Percentiles rank a stretch among this genome's conserved stretches.
phyloP scores from a whole-genome alignment of 2,888 invertebrate species.

The Hemistola chrysoprasaria region DNA sequence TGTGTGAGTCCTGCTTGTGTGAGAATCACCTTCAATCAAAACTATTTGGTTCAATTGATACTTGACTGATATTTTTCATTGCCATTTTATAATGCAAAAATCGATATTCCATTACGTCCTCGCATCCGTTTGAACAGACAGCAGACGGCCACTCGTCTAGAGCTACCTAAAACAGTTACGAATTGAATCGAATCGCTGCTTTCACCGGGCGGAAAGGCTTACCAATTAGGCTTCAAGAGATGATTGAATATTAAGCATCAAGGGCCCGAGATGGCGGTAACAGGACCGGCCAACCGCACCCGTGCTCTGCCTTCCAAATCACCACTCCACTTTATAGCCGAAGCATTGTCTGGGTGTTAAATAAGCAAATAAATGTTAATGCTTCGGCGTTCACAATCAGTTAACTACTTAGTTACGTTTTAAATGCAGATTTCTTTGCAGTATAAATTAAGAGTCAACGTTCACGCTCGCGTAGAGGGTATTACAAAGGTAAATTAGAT shows the following conservation, averaged over 20 bases:
- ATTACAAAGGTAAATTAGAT: slow-evolving; percentile 6
- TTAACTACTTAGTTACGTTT: slow-evolving; percentile 12
- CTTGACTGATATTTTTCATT: no score
- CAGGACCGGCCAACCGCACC: slow-evolving; percentile 27
- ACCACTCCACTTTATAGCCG: slow-evolving; percentile 9
- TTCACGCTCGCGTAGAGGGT: slow-evolving; percentile 6
- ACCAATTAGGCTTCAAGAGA: slow-evolving; percentile 53
- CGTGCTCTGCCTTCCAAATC: slow-evolving; percentile 25
- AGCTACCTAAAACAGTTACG: slow-evolving; percentile 50
- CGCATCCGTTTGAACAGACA: no score
- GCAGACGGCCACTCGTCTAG: slow-evolving; percentile 40
- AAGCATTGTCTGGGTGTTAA: slow-evolving; percentile 13
- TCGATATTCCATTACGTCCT: background rate
- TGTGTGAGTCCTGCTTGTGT: no score
- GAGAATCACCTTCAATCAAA: no score
- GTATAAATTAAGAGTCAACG: slow-evolving; percentile 5
- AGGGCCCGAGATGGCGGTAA: slow-evolving; percentile 43
- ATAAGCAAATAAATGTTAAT: slow-evolving; percentile 16
- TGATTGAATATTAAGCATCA: slow-evolving; percentile 41
- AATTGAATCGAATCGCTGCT: slow-evolving; percentile 46
- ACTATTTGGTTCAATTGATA: no score
- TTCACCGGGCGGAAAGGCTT: slow-evolving; percentile 67
- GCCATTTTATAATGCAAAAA: no score
- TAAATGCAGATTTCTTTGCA: slow-evolving; percentile 14
- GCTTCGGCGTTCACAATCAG: slow-evolving; percentile 14